phyloP scores from a whole-genome alignment of 1,140 invertebrate genomes.

The Atopsyche davidsoni region DNA sequence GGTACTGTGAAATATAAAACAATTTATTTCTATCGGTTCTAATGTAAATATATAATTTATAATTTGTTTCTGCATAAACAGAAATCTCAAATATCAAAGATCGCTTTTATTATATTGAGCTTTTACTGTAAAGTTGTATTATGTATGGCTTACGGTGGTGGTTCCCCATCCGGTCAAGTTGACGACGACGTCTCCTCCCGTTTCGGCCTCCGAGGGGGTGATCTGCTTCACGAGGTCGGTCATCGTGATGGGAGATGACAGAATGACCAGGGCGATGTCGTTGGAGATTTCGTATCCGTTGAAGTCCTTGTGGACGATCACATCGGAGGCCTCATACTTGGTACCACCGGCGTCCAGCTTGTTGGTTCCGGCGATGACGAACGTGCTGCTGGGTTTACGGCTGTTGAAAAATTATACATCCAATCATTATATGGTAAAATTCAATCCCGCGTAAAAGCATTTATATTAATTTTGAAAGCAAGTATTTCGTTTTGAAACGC shows the following conservation, averaged over 20 bases:
- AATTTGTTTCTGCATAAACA: neutral
- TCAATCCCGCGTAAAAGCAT: neutral
- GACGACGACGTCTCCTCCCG: conserved; percentile 32
- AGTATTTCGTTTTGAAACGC: conserved; percentile 18
- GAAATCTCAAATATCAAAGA: neutral
- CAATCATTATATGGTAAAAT: neutral
- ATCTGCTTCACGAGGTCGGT: conserved; percentile 1
- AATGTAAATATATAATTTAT: neutral
- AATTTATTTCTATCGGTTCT: neutral
- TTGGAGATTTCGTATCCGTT: conserved; percentile 21
- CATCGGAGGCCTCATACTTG: conserved; percentile 31
- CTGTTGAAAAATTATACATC: conserved; percentile 22
- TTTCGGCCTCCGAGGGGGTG: conserved; percentile 4
- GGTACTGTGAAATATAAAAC: conserved; percentile 41
- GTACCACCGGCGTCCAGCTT: conserved; percentile 37
- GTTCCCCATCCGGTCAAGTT: conserved; percentile 53
- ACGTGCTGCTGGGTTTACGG: conserved; percentile 31
- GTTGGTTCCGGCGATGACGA: conserved; percentile 45
- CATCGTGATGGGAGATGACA: conserved; percentile 9
- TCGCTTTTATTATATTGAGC: neutral
- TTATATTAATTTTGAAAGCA: neutral
- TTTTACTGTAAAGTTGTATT: neutral
- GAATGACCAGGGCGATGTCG: conserved; percentile 16
- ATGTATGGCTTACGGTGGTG: conserved; percentile 33
- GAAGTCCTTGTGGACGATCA: conserved; percentile 38